Conservation (phyloP, 2,797 vertebrate genomes). For the Mormyrops boulengeri region DNA sequence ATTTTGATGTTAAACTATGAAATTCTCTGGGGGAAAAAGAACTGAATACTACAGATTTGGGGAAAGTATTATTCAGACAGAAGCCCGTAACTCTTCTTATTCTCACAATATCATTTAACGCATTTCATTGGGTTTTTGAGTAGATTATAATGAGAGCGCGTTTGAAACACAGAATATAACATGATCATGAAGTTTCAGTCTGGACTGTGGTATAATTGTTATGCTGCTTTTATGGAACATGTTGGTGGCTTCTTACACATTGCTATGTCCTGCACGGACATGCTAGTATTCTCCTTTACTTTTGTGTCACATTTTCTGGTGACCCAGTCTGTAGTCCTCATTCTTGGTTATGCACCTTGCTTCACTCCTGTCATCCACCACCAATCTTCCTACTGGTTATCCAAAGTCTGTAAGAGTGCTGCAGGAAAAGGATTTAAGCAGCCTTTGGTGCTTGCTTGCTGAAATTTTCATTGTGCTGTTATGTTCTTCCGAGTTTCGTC, state of each 20-base stretch:
- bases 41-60: neutral
- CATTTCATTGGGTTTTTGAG: neutral
- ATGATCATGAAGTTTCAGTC: neutral
- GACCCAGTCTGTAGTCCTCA: neutral
- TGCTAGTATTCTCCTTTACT: neutral
- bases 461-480: neutral
- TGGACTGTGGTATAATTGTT: neutral
- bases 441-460: neutral
- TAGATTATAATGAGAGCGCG: neutral
- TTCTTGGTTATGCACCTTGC: neutral
- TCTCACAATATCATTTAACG: neutral
- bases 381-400: neutral
- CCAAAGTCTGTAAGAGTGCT: neutral
- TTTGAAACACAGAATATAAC: neutral
- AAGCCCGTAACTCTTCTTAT: neutral
- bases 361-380: neutral
- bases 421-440: neutral
- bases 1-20: neutral
- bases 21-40: neutral
- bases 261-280: neutral
- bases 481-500: neutral
- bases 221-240: neutral
- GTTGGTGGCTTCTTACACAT: neutral
- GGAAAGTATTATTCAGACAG: neutral
- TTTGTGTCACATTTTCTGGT: neutral